phyloP scores from a whole-genome alignment of 1,140 invertebrate species.

The Drosophila pseudoobscura region DNA sequence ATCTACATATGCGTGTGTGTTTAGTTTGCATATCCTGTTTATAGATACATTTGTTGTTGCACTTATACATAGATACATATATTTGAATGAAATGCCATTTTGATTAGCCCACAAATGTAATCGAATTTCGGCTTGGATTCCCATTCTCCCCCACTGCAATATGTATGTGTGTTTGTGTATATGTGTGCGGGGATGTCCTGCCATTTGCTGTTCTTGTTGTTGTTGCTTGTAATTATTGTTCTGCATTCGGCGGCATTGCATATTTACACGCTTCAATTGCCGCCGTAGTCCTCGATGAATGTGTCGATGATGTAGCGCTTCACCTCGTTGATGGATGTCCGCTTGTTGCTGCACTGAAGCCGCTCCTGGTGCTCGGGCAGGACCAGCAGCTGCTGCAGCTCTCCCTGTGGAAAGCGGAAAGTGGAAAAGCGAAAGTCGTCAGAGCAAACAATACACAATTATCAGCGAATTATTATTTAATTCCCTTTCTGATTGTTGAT shows the following conservation, averaged over 20 bases:
- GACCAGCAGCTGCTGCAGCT: conserved; percentile 76
- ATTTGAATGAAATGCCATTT: conserved; percentile 47
- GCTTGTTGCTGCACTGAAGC: conserved; percentile 74
- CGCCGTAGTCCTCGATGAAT: conserved; percentile 79
- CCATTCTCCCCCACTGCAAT: conserved; percentile 22
- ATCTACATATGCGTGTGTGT: conserved; percentile 23
- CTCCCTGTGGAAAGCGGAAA: conserved; percentile 50
- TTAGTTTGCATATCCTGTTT: conserved; percentile 28
- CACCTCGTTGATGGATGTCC: conserved; percentile 81
- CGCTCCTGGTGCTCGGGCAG: conserved; percentile 79
- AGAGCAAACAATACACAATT: conserved; percentile 31
- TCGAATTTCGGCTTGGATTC: conserved; percentile 29
- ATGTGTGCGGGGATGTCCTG: conserved; percentile 3
- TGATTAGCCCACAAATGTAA: conserved; percentile 43
- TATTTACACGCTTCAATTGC: conserved; percentile 54
- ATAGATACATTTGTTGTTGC: conserved; percentile 26
- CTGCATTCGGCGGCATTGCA: conserved; percentile 19
- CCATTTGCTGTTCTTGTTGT: conserved; percentile 11
- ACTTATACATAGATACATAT: conserved; percentile 31
- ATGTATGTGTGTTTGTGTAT: conserved; percentile 23
- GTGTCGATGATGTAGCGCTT: conserved; percentile 83
- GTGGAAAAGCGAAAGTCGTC: conserved; percentile 25
- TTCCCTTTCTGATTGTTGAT: conserved; percentile 24
- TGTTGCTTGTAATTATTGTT: conserved; percentile 25
- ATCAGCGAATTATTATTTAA: conserved; percentile 49